Conservation (phyloP, 92 coral and sea anemone genomes). For the Galaxea fascicularis region DNA sequence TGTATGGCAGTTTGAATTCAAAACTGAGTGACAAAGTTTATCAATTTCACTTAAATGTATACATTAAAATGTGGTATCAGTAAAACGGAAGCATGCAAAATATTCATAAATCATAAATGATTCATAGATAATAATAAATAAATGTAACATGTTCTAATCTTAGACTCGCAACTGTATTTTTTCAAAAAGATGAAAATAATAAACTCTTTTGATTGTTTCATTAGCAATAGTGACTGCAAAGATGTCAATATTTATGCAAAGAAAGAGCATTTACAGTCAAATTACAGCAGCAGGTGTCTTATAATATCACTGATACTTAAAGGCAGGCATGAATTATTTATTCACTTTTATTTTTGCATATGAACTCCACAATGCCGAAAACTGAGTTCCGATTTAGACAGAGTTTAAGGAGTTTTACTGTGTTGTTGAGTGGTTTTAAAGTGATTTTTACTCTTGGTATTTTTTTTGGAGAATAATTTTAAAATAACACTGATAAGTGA, state of each 20-base stretch:
- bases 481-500: neutral
- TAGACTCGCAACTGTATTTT: no score
- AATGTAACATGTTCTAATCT: no score
- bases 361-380: neutral
- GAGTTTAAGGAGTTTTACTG: neutral
- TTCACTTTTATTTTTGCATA: neutral
- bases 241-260: neutral
- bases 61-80: no score
- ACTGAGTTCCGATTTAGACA: neutral
- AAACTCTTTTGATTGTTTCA: no score
- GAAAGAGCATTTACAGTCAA: neutral
- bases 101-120: no score
- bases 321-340: constrained; percentile 11
- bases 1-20: no score
- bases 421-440: neutral
- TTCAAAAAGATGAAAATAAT: no score
- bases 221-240: neutral
- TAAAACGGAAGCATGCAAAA: no score
- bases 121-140: no score
- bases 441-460: neutral
- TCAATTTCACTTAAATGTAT: no score
- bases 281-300: constrained; percentile 33
- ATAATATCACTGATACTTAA: neutral
- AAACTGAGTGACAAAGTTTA: no score
- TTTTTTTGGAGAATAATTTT: neutral